A percentile compares a stretch with the other conserved stretches of the same genome.
Conservation (phyloP, 2,888 invertebrate species). For the Harpagoxenus sublaevis region DNA sequence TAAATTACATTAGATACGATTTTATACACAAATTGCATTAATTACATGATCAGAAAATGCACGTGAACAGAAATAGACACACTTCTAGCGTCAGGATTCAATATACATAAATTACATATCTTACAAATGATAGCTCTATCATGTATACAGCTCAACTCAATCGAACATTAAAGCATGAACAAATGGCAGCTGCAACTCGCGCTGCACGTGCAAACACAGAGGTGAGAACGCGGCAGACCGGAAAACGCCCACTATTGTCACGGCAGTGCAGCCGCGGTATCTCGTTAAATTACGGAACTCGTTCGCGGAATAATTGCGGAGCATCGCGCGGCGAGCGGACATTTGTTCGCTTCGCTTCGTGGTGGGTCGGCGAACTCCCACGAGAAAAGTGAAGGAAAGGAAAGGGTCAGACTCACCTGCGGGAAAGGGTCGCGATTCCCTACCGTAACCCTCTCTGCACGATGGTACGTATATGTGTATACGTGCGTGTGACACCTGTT, state of each 20-base stretch:
- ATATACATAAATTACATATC: background rate
- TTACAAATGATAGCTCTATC: constrained; percentile 10
- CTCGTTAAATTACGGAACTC: constrained; percentile 67
- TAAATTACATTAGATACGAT: background rate
- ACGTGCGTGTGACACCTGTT: constrained; percentile 68
- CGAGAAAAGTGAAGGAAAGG: constrained; percentile 1
- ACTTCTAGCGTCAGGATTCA: background rate
- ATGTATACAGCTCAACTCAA: background rate
- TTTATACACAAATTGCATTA: background rate
- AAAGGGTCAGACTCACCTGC: constrained; percentile 77
- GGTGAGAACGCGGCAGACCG: constrained; percentile 32
- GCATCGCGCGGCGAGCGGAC: constrained; percentile 30
- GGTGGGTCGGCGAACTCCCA: constrained; percentile 57
- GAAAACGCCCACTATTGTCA: constrained; percentile 39
- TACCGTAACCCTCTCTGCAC: constrained; percentile 72
- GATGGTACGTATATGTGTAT: constrained; percentile 33
- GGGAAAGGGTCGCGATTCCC: constrained; percentile 75
- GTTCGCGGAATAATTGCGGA: constrained; percentile 22
- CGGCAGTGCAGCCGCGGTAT: constrained; percentile 16
- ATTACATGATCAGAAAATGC: background rate
- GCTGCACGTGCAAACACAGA: background rate
- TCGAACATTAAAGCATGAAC: background rate
- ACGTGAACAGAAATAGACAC: background rate
- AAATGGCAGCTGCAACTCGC: background rate
- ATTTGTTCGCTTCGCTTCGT: constrained; percentile 60